Evolutionary conservation across 2,113 vertebrate species (phyloP).

Genomic region (Archocentrus centrarchus): DNA sequence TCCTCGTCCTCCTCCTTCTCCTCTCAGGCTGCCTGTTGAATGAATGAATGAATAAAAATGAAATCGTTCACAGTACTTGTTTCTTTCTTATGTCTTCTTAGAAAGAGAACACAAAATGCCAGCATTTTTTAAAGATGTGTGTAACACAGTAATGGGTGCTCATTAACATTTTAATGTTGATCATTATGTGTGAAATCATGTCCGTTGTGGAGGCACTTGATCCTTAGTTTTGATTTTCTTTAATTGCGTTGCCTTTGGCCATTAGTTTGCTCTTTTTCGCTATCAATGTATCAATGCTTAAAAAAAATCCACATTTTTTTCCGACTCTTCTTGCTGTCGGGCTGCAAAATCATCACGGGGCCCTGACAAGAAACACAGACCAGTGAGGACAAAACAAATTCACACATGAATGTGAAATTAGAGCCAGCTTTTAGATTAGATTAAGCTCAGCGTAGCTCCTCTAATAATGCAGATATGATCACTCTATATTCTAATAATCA

Average conservation of each 20-base stretch:
- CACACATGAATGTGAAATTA: constrained; percentile 11
- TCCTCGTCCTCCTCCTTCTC: neutral
- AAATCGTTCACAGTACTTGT: neutral
- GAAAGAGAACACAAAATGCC: neutral
- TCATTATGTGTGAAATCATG: neutral
- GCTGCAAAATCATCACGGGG: neutral
- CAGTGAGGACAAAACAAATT: neutral
- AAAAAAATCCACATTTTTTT: neutral
- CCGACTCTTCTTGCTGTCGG: neutral
- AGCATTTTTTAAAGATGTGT: neutral
- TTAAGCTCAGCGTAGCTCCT: neutral
- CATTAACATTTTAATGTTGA: constrained; percentile 7
- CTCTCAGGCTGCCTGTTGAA: constrained; percentile 42
- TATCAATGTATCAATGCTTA: neutral
- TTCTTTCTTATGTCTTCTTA: neutral
- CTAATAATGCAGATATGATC: constrained; percentile 4
- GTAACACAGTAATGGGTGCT: neutral
- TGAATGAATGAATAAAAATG: constrained; percentile 16
- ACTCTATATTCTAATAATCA: neutral
- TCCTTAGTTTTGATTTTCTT: neutral
- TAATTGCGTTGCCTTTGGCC: neutral
- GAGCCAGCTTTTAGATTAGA: neutral
- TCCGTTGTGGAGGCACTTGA: neutral
- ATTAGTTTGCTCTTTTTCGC: neutral
- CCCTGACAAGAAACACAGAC: neutral